These are phyloP conservation scores for Copidosoma aretas DNA, from an alignment of 2,888 invertebrate genomes.

Conservation along the genomic window DNA sequence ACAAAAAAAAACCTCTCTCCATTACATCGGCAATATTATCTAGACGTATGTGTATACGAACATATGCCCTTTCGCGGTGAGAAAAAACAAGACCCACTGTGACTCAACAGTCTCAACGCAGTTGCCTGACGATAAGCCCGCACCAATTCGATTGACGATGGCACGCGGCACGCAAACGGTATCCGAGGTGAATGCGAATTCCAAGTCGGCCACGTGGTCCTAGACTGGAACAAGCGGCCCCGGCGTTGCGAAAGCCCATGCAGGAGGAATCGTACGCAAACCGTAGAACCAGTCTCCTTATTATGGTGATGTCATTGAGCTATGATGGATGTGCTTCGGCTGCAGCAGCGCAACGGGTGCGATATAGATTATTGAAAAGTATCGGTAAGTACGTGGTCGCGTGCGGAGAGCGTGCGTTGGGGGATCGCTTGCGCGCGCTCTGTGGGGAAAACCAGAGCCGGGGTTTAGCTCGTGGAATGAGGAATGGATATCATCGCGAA, in stretches of 20 bases:
- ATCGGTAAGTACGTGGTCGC: no score
- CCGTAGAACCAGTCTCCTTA: slow-evolving; percentile 18
- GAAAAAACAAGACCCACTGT: no score
- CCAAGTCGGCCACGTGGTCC: not conserved
- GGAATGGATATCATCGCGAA: no score
- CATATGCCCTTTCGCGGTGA: no score
- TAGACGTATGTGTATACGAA: no score
- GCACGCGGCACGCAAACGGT: not conserved
- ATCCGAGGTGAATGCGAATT: slow-evolving; percentile 30
- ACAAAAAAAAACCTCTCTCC: no score
- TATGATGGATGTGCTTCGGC: slow-evolving; percentile 17
- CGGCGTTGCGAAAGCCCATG: slow-evolving; percentile 19
- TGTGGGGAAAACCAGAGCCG: no score
- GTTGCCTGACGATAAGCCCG: not conserved
- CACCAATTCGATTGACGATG: slow-evolving; percentile 24
- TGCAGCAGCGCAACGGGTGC: slow-evolving; percentile 13
- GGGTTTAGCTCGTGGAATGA: no score
- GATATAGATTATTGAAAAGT: slow-evolving; percentile 4
- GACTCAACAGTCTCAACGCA: not conserved
- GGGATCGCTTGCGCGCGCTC: no score
- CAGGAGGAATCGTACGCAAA: slow-evolving; percentile 32
- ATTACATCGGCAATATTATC: no score
- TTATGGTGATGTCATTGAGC: slow-evolving; percentile 1
- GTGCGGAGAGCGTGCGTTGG: no score
- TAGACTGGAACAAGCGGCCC: not conserved